Base-by-base conservation (phyloP, 2,113 vertebrate species). In the Pelodiscus sinensis region DNA sequence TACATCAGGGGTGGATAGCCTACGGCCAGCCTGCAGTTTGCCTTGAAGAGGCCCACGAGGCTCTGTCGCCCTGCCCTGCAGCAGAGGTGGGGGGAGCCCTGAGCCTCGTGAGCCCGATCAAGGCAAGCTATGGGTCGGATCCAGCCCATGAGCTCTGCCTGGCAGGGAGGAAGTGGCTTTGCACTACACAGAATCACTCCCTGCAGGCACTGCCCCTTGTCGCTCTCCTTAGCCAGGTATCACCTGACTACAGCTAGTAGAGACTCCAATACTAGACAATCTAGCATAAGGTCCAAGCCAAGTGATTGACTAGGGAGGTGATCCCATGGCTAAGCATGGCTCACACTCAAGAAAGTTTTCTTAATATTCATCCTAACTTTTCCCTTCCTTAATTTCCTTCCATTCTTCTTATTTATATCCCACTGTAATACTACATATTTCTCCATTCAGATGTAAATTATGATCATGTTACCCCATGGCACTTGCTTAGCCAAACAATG, bases 371-470 rank as follows among this genome's bases (percentile, higher is more conserved):
- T 2, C 31, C 51, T 60, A 22, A 29, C 24, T 8, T 35, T 89
- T 60, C 6, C 9, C 2, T 52, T 27, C 57, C 83, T 57, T 62
- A 27, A 3, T 71, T 90, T 85, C 86, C 18, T 50, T 18, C 22
- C 14, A 0, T 84, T 84, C n/a, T 78, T 12, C 54, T 56, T 2
- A 0, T 29, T 0, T 52, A 65, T 56, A 21, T 57, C 81, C 54
- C 1, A 0, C 77, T 31, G 16, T 31, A 79, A 92, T 9, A 35
- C 38, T 12, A 1, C 79, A 68, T 0, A 0, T 82, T 73, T 55
- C 27, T 31, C 68, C 79, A 11, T 58, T 75, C 58, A 50, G 83
- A 38, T 81, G 31, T 68, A 82, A n/a, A 29, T 24, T 52, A 79
- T 19, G 38, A 55, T 21, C 50, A 79, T 57, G 18, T 21, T 24